Conservation (phyloP, 2,888 invertebrate genomes). For the Timandra comae region DNA sequence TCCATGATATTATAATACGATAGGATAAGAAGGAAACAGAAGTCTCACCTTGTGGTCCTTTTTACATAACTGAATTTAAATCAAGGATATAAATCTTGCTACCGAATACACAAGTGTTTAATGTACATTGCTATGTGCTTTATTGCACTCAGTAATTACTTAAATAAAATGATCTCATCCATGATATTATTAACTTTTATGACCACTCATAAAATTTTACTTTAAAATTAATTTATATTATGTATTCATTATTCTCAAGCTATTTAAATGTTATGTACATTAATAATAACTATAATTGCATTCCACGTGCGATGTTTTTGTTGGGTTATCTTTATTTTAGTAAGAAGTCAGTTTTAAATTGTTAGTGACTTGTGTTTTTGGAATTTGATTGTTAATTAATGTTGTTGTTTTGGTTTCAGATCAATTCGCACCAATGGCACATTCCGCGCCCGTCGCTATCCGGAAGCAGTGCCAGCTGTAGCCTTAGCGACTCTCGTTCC, state of each 20-base stretch:
- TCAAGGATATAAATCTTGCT: slow-evolving; percentile 28
- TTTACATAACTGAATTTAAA: slow-evolving; percentile 35
- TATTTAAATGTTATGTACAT: too few species aligned
- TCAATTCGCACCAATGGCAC: slow-evolving; percentile 79
- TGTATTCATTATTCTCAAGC: background rate
- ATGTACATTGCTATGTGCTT: slow-evolving; percentile 15
- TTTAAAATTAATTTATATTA: background rate
- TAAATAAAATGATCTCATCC: slow-evolving; percentile 15
- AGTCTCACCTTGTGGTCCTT: slow-evolving; percentile 30
- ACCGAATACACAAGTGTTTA: slow-evolving; percentile 16
- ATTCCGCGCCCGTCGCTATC: slow-evolving; percentile 88
- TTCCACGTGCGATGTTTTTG: too few species aligned
- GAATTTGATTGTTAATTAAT: too few species aligned
- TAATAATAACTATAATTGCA: too few species aligned
- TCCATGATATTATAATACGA: slow-evolving; percentile 1
- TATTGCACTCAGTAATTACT: slow-evolving; percentile 9
- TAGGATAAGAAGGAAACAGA: slow-evolving; percentile 23
- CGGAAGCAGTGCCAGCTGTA: slow-evolving; percentile 58
- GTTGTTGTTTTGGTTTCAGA: slow-evolving; percentile 47
- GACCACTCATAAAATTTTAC: slow-evolving; percentile 4
- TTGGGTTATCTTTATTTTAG: too few species aligned
- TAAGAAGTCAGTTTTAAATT: too few species aligned
- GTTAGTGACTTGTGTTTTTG: too few species aligned
- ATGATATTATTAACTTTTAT: slow-evolving; percentile 7
- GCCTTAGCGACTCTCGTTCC: slow-evolving; percentile 57